These are phyloP conservation scores for Acromyrmex heyeri DNA, from an alignment of 1,140 invertebrate genomes.

Conservation along the genomic window DNA sequence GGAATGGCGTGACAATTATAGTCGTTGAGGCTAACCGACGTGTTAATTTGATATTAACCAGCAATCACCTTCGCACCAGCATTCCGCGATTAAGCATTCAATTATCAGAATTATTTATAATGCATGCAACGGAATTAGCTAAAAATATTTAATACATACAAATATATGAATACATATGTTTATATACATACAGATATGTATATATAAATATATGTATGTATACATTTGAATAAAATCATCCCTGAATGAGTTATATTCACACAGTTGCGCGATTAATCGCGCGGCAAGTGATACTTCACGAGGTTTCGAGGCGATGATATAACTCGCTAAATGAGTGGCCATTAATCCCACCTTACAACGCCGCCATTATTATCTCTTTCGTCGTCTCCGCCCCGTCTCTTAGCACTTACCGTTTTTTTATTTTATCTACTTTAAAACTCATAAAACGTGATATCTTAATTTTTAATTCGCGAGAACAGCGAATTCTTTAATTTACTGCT, in stretches of 20 bases:
- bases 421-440: background rate
- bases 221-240: background rate
- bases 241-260: slow-evolving; percentile 1
- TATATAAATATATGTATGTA: background rate
- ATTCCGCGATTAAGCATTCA: slow-evolving; percentile 45
- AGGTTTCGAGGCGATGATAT: background rate
- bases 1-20: slow-evolving; percentile 60
- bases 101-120: slow-evolving; percentile 51
- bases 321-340: slow-evolving; percentile 24
- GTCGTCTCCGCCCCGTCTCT: background rate
- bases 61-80: background rate
- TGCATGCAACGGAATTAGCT: background rate
- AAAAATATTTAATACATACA: background rate
- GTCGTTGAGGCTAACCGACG: background rate
- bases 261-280: slow-evolving; percentile 37
- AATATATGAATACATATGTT: no score
- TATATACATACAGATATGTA: no score
- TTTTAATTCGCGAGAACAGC: background rate
- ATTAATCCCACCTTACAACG: slow-evolving; percentile 34
- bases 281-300: slow-evolving; percentile 20
- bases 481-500: slow-evolving; percentile 6
- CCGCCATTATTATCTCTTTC: background rate
- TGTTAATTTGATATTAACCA: slow-evolving; percentile 55
- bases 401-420: background rate
- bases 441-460: background rate